Conservation (phyloP, 2,797 vertebrate genomes). For the Hydrophis major region DNA sequence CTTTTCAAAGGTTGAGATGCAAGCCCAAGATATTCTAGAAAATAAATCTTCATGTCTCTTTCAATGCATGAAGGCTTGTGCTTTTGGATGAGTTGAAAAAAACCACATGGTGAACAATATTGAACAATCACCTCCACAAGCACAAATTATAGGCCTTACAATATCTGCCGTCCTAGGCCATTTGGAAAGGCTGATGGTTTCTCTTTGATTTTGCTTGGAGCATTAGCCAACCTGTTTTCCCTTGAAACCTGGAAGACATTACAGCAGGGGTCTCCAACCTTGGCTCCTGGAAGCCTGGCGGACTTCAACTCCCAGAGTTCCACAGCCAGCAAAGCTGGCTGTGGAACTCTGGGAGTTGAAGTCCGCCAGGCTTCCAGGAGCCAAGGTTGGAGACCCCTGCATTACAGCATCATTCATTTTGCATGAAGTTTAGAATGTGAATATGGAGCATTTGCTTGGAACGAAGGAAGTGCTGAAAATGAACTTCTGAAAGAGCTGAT, state of each 20-base stretch:
- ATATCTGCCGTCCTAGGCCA: neutral
- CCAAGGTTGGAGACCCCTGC: too few relatives aligned
- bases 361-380: too few relatives aligned
- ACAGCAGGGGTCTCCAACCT: too few relatives aligned
- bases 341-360: too few relatives aligned
- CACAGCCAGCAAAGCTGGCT: too few relatives aligned
- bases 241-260: neutral
- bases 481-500: neutral
- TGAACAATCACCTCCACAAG: neutral
- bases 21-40: neutral
- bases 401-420: neutral
- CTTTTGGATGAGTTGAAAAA: neutral
- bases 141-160: neutral
- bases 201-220: too few relatives aligned
- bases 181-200: neutral
- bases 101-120: too few relatives aligned
- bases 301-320: too few relatives aligned
- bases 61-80: neutral
- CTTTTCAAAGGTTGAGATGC: neutral
- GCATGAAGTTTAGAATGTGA: slow-evolving; percentile 22
- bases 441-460: slow-evolving; percentile 49
- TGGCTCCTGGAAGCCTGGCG: too few relatives aligned
- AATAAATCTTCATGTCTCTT: neutral
- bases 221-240: neutral
- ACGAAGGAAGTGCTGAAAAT: slow-evolving; percentile 14